Evolutionary conservation across 2,888 invertebrate species (phyloP).

Genomic region (Nasonovia ribisnigri): DNA sequence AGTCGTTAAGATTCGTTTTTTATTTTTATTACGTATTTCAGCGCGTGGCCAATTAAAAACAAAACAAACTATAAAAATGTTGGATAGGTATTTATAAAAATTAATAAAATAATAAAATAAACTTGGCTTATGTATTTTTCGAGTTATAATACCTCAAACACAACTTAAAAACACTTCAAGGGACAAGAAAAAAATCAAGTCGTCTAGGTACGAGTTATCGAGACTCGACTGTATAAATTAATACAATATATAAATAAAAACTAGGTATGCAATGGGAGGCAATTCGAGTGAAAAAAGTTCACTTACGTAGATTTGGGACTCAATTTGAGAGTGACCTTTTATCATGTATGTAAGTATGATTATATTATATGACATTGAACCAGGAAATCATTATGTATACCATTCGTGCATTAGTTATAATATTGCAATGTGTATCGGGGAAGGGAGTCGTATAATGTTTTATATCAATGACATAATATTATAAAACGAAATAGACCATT

Average conservation of each 20-base stretch:
- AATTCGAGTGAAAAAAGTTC: too few species aligned
- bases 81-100: not conserved
- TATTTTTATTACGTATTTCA: not conserved
- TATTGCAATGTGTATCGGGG: not conserved
- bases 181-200: too few species aligned
- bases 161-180: too few species aligned
- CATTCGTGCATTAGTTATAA: not conserved
- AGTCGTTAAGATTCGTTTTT: not conserved
- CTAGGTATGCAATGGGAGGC: too few species aligned
- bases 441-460: not conserved
- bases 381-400: not conserved
- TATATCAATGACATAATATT: not conserved
- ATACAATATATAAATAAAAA: too few species aligned
- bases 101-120: too few species aligned
- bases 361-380: not conserved
- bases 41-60: not conserved
- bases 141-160: too few species aligned
- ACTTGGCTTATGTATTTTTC: too few species aligned
- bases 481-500: not conserved
- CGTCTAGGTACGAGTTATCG: too few species aligned
- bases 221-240: too few species aligned
- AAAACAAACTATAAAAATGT: not conserved
- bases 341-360: not conserved
- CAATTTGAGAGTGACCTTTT: too few species aligned
- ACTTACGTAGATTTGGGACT: too few species aligned